A percentile compares a stretch with the other conserved stretches of the same genome.
These are phyloP conservation scores for Percina caprodes DNA, from an alignment of 2,113 vertebrate species.

Conservation along the genomic window DNA sequence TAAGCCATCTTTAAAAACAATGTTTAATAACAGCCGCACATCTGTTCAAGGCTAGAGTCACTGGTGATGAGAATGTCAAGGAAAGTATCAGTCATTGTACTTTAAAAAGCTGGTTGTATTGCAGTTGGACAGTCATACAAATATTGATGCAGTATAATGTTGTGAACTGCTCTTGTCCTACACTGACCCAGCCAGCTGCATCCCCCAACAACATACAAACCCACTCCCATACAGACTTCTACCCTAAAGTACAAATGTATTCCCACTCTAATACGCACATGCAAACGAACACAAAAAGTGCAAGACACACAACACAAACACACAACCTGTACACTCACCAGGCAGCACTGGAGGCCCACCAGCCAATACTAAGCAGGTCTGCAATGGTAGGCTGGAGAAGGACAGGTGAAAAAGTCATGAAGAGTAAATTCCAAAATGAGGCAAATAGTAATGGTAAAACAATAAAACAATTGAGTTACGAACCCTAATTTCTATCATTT, in stretches of 20 bases:
- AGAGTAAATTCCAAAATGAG: not conserved
- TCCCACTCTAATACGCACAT: constrained; percentile 44
- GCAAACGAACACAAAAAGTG: constrained; percentile 12
- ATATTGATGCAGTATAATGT: constrained; percentile 29
- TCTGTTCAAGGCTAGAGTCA: constrained; percentile 31
- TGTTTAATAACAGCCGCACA: constrained; percentile 28
- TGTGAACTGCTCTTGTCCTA: constrained; percentile 53
- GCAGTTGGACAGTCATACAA: constrained; percentile 38
- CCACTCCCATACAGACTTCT: constrained; percentile 42
- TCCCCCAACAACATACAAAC: constrained; percentile 35
- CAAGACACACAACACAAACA: not conserved
- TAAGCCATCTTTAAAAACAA: constrained; percentile 29
- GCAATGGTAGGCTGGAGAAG: constrained; percentile 90
- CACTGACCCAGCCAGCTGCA: constrained; percentile 29
- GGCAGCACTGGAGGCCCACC: constrained; percentile 96
- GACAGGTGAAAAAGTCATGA: constrained; percentile 8
- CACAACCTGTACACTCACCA: constrained; percentile 87
- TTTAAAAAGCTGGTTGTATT: constrained; percentile 37
- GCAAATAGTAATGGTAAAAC: not conserved
- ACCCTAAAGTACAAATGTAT: constrained; percentile 35
- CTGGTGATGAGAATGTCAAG: constrained; percentile 52
- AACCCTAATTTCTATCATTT: not conserved
- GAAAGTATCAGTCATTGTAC: constrained; percentile 31
- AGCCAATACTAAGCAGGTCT: constrained; percentile 94
- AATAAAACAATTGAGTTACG: not conserved